Evolutionary conservation across 1,140 invertebrate species (phyloP), one percentile per base, ranked within the genome.

Genomic region (Bradynema listronoti): DNA sequence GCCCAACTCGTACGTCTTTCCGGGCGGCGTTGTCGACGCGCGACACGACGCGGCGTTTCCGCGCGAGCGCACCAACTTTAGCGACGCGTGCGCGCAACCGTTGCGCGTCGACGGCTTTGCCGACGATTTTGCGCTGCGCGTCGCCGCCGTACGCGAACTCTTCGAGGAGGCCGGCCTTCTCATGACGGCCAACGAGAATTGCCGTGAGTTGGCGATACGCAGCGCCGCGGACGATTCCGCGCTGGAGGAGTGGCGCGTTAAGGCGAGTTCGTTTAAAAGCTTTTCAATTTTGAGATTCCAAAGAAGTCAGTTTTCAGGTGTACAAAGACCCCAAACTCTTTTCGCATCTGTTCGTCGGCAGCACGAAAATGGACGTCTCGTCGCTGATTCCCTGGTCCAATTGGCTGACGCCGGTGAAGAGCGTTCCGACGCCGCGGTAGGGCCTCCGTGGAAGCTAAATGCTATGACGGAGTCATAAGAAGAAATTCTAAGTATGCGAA

Each of bases 1-100:
- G 64, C 64, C 64, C 14, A 68, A 68, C 45, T 59, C 64, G 4
- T 66, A 43, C 30, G 64, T 66, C 3, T 66, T 66, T 27, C 64
- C 64, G 1, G 64, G 64, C 24, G 64, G 64, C 14, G 24, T 58
- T 16, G 24, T 62, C 41, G 64, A 66, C 4, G 11, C 24, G 5
- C 25, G 49, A 36, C 11, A 14, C 7, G 64, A 66, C 19, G 32
- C 22, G 11, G n/a, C 19, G 24, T 66, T 66, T 39, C 64, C 64
- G 32, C 47, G 30, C 9, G 58, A 69, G n/a, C 52, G 54, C 11
- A 66, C 64, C 11, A 58, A 66, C 55, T 66, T 60, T 41, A 27
- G 27, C 32, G 36, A 4, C 4, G 22, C 39, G 32, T 22, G 25
- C 36, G 65, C 58, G 53, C 60, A 59, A 33, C 29, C 33, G 6